phyloP scores from a whole-genome alignment of 2,113 vertebrate genomes.

The Pantherophis guttatus region DNA sequence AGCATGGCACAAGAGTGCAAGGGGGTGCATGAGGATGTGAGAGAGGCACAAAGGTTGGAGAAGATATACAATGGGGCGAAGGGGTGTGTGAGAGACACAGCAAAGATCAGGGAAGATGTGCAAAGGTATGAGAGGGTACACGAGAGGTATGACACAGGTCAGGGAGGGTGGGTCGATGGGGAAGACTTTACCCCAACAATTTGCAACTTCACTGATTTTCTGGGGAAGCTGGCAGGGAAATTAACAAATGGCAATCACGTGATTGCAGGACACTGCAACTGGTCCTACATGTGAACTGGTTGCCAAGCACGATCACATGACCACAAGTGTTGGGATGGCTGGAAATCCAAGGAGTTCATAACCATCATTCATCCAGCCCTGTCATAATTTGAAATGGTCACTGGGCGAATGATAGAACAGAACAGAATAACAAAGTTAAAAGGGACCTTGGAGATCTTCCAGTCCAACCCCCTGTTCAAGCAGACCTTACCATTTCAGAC shows the following conservation, averaged over 20 bases:
- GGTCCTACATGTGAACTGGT: background rate
- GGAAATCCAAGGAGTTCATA: background rate
- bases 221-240: background rate
- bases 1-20: background rate
- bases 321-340: background rate
- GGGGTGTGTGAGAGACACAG: background rate
- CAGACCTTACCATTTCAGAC: background rate
- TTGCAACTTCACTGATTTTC: background rate
- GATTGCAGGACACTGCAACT: background rate
- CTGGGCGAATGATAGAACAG: background rate
- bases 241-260: background rate
- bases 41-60: background rate
- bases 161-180: background rate
- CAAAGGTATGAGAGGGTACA: background rate
- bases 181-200: background rate
- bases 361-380: background rate
- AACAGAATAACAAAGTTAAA: background rate
- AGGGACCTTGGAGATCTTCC: background rate
- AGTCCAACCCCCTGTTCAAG: background rate
- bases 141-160: background rate
- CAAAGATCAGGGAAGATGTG: background rate
- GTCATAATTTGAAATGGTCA: background rate
- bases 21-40: background rate
- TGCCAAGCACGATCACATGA: background rate
- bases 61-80: background rate